These are phyloP conservation scores for Cephalopholis sonnerati DNA, from an alignment of 2,113 vertebrate genomes.

Conservation along the genomic window DNA sequence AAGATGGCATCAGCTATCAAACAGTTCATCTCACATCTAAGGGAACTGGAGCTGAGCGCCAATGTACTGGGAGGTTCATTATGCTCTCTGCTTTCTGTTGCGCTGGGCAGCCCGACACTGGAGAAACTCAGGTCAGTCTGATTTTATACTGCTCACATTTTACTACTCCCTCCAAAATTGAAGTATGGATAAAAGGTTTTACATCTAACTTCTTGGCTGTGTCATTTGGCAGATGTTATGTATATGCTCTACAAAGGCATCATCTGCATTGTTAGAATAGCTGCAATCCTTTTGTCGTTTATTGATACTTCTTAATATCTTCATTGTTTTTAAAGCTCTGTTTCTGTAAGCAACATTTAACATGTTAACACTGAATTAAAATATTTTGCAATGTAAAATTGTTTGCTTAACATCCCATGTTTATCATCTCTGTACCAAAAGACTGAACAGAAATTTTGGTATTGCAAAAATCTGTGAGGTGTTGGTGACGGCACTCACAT, in stretches of 20 bases:
- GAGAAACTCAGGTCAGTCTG: slow-evolving; percentile 52
- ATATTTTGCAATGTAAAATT: neutral
- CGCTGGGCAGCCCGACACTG: slow-evolving; percentile 7
- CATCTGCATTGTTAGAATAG: neutral
- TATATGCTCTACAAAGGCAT: neutral
- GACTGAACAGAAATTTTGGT: neutral
- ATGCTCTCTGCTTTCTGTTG: slow-evolving; percentile 3
- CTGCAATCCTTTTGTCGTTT: neutral
- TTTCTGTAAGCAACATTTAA: neutral
- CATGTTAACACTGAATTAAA: too few relatives aligned
- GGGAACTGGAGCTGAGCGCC: slow-evolving; percentile 47
- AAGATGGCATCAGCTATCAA: slow-evolving; percentile 8
- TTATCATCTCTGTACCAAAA: slow-evolving; percentile 4
- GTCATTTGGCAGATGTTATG: neutral
- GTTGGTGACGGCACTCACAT: slow-evolving; percentile 7
- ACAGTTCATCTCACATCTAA: slow-evolving; percentile 22
- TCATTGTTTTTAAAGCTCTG: neutral
- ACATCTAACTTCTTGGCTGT: neutral
- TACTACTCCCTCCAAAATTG: neutral
- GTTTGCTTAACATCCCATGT: neutral
- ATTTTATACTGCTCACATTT: neutral
- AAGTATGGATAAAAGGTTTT: neutral
- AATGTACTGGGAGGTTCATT: neutral
- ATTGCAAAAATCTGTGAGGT: slow-evolving; percentile 11
- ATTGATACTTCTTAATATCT: neutral